Evolutionary conservation across 2,888 invertebrate genomes (phyloP), one percentile per base, ranked within the genome.

Genomic region (Thera obeliscata): DNA sequence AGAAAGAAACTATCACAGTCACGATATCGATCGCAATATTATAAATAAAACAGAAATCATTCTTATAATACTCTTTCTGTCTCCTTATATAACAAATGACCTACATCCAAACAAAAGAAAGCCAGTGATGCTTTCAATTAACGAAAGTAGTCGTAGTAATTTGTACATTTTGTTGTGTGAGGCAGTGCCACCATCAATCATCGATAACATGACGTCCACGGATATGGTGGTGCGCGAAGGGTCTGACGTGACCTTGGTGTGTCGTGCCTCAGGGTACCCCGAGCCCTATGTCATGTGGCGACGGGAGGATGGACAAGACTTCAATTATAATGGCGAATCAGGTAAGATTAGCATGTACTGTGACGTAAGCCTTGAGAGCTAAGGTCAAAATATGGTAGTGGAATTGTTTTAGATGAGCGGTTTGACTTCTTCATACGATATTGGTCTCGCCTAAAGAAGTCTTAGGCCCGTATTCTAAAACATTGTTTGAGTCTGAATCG

Each of bases 211-310:
- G 93, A 98, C 98, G 68, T 98, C 98, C 81, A 96, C 97, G 69
- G 98, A 98, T 87, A 96, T 98, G 95, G 97, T 98, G 63, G 98
- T 98, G 41, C 95, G 98, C 64, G 98, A 98, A 90, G 97, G 97
- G 9, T 96, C 96, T 69, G 98, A 98, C 89, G 97, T 98, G 72
- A 97, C 97, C 77, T 91, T 98, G 86, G 96, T 96, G 80, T 98
- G 98, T 87, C 97, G 97, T 82, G 98, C 98, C 49, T 95, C 96
- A 38, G 98, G 98, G 75, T 98, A 97, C 88, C 98, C 98, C 0
- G 97, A 97, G 83, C 98, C 98, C 61, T 98, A 97, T 87, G 97
- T 98, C 80, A 98, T 98, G 96, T 98, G 98, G 98, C 94, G 97
- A 58, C 94, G 98, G 61, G 98, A 98, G 87, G 98, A 98, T 85